phyloP scores from a whole-genome alignment of 2,888 invertebrate genomes.

The Microctonus aethiopoides region DNA sequence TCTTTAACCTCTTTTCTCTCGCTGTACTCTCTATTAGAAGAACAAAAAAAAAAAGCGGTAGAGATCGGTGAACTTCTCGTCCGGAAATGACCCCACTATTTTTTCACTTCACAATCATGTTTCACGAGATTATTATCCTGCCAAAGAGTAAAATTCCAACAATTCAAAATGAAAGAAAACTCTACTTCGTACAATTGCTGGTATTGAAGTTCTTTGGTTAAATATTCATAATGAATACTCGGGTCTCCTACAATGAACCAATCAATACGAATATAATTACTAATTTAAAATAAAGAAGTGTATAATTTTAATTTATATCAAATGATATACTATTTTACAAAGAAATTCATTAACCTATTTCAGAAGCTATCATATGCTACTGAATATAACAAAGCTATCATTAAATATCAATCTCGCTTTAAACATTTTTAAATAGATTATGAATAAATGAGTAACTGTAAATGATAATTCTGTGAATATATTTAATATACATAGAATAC shows the following conservation, averaged over 20 bases:
- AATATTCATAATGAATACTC: background rate
- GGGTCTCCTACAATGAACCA: background rate
- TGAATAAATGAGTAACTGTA: no score
- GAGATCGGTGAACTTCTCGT: slow-evolving; percentile 18
- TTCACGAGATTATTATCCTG: background rate
- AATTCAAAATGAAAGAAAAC: background rate
- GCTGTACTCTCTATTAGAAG: slow-evolving; percentile 27
- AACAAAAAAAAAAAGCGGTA: background rate
- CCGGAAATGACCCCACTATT: slow-evolving; percentile 7
- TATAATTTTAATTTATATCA: background rate
- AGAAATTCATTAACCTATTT: background rate
- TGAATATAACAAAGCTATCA: no score
- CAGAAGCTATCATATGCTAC: no score
- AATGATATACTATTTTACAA: background rate
- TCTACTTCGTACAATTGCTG: background rate
- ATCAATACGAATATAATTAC: background rate
- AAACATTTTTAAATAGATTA: no score
- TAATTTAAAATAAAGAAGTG: background rate
- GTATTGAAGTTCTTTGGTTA: background rate
- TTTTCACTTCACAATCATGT: slow-evolving; percentile 13
- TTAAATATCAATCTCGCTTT: no score
- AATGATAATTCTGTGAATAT: no score
- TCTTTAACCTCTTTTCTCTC: slow-evolving; percentile 27
- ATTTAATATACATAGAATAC: no score
- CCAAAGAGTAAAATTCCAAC: background rate